A percentile compares a stretch with the other conserved stretches of the same genome.
Evolutionary conservation across 2,113 vertebrate species (phyloP).

Genomic region (Anseranas semipalmata): DNA sequence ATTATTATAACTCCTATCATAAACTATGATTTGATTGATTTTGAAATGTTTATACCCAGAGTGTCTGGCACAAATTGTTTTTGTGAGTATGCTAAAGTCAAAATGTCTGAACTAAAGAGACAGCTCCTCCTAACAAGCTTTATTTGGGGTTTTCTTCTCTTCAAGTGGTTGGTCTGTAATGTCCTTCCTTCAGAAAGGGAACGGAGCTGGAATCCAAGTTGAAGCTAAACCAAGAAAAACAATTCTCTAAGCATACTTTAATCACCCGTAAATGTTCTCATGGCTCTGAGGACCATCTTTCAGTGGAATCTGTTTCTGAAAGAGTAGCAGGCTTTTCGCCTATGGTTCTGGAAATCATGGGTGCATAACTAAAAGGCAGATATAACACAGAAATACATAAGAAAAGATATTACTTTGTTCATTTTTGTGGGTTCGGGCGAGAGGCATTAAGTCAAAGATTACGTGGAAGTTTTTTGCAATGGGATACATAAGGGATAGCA

Average conservation of each 20-base stretch:
- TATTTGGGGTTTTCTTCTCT: slow-evolving; percentile 59
- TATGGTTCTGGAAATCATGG: background rate
- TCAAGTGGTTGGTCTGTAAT: background rate
- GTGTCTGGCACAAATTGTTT: slow-evolving; percentile 41
- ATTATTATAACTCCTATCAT: background rate
- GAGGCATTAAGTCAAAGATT: background rate
- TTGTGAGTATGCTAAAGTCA: background rate
- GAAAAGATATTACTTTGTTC: background rate
- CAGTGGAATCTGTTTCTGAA: background rate
- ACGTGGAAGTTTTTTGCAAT: background rate
- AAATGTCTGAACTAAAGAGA: slow-evolving; percentile 36
- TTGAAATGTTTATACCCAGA: slow-evolving; percentile 33
- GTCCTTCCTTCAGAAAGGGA: slow-evolving; percentile 49
- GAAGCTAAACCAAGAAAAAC: slow-evolving; percentile 64
- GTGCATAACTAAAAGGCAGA: background rate
- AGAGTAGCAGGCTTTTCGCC: background rate
- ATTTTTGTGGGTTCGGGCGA: background rate
- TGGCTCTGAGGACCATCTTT: slow-evolving; percentile 21
- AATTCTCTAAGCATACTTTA: slow-evolving; percentile 36
- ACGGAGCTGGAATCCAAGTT: slow-evolving; percentile 46
- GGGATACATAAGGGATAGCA: background rate
- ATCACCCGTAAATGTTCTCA: slow-evolving; percentile 54
- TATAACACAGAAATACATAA: background rate
- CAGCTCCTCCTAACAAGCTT: slow-evolving; percentile 35
- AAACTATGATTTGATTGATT: slow-evolving; percentile 44